A percentile compares a stretch with the other conserved stretches of the same genome.
Evolutionary conservation across 2,888 invertebrate genomes (phyloP).

Genomic region (Plusia festucae): DNA sequence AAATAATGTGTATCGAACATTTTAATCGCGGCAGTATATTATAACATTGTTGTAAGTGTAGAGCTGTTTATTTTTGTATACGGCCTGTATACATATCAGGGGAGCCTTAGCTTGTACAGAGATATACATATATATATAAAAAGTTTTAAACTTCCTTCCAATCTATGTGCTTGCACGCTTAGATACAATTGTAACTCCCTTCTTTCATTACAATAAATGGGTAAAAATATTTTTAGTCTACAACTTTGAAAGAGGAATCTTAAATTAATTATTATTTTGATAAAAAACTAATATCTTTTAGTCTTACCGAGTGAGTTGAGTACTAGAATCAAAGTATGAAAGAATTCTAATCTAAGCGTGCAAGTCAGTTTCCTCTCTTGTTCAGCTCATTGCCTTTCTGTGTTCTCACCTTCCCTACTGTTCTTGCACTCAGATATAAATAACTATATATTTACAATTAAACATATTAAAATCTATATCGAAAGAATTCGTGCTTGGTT

Average conservation of each 20-base stretch:
- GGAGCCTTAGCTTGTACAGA: conserved; percentile 79
- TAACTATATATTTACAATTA: conserved; percentile 35
- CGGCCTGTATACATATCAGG: conserved; percentile 85
- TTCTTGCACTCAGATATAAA: conserved; percentile 48
- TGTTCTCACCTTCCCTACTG: conserved; percentile 66
- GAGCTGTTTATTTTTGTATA: conserved; percentile 87
- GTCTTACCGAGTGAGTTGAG: too few species aligned
- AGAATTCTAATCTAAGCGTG: conserved; percentile 32
- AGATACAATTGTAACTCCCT: background rate
- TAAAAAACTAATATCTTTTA: too few species aligned
- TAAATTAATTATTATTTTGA: too few species aligned
- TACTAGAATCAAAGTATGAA: too few species aligned
- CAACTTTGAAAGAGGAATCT: too few species aligned
- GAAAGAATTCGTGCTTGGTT: conserved; percentile 40
- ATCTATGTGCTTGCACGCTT: conserved; percentile 47
- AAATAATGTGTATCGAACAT: conserved; percentile 1
- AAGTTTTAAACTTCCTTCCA: conserved; percentile 58
- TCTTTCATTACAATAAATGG: too few species aligned
- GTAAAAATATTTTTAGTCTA: background rate
- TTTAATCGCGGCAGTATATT: conserved; percentile 31
- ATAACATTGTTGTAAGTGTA: conserved; percentile 78
- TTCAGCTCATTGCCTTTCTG: conserved; percentile 82
- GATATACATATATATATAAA: conserved; percentile 58
- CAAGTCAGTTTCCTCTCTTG: conserved; percentile 41
- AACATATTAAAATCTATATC: conserved; percentile 32